Base-by-base conservation (phyloP, 2,797 vertebrate species). In the Thamnophis elegans region DNA sequence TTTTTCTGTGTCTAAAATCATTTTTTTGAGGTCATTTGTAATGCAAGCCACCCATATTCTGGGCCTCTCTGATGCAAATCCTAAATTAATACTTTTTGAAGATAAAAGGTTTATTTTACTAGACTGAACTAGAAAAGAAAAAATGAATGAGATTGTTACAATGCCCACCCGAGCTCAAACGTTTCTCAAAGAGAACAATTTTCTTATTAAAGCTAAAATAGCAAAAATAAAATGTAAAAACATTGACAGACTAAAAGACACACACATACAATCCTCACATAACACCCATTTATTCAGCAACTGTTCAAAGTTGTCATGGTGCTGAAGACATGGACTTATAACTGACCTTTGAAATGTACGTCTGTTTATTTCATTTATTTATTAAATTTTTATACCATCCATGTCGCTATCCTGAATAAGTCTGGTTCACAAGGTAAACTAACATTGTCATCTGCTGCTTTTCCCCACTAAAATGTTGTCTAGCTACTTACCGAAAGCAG, bases 401-500 rank as follows among this genome's bases (percentile, higher is more conserved):
- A 62, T 28, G 60, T 62, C 9, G 2, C 60, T 28, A 62, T 62
- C 60, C 60, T 62, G 5, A 68, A 14, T 13, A 68, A 32, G 13
- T 68, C 65, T 68, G n/a, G 13, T n/a, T 68, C 4, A 6, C 32
- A 22, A n/a, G 6, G 16, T 18, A 16, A 16, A 4, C 5, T 1
- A 32, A 89, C 1, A 0, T 14, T 54, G n/a, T 1, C 20, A 25
- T 1, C 14, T 22, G 28, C 85, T 0, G 0, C 54, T 56, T 51
- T 42, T 55, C 22, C 36, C 7, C 14, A 56, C 10, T 65, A 0
- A 82, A 58, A 22, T 26, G 11, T 22, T 26, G 60, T 32, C n/a
- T 36, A 89, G 0, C 12, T 32, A 10, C 97, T 95, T 94, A 98
- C 98, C 97, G 96, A 88, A 96, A 97, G 91, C 97, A 97, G 28